Evolutionary conservation across 2,888 invertebrate species (phyloP).

Genomic region (Resseliella maxima): DNA sequence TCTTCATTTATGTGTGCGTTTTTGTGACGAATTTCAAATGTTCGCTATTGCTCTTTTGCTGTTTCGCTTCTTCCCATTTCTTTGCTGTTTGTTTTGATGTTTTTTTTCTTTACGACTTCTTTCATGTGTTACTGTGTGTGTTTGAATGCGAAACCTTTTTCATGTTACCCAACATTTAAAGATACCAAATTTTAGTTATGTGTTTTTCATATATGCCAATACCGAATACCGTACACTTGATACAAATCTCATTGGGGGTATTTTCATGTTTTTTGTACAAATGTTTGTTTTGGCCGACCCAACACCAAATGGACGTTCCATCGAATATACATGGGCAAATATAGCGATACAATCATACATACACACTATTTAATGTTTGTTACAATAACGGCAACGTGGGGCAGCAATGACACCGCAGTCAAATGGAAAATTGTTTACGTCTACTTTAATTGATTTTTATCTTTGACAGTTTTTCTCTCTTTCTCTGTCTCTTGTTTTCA

Average conservation of each 20-base stretch:
- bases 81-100: neutral
- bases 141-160: neutral
- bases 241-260: constrained; percentile 53
- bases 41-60: constrained; percentile 2
- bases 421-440: constrained; percentile 55
- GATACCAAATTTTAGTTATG: constrained; percentile 29
- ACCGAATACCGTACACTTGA: neutral
- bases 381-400: neutral
- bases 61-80: constrained; percentile 23
- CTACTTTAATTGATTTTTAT: constrained; percentile 54
- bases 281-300: constrained; percentile 44
- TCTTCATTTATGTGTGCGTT: neutral
- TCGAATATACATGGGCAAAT: neutral
- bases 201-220: constrained; percentile 12
- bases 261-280: constrained; percentile 48
- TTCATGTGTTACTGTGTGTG: neutral
- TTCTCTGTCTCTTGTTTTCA: neutral
- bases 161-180: constrained; percentile 26
- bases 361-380: neutral
- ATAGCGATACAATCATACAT: neutral
- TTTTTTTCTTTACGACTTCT: constrained; percentile 49
- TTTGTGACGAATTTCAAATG: constrained; percentile 36
- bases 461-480: constrained; percentile 49
- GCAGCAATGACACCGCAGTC: constrained; percentile 28
- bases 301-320: constrained; percentile 22